Evolutionary conservation across 2,113 vertebrate species (phyloP), one percentile per base, ranked within the genome.

Genomic region (Lichenostomus cassidix): DNA sequence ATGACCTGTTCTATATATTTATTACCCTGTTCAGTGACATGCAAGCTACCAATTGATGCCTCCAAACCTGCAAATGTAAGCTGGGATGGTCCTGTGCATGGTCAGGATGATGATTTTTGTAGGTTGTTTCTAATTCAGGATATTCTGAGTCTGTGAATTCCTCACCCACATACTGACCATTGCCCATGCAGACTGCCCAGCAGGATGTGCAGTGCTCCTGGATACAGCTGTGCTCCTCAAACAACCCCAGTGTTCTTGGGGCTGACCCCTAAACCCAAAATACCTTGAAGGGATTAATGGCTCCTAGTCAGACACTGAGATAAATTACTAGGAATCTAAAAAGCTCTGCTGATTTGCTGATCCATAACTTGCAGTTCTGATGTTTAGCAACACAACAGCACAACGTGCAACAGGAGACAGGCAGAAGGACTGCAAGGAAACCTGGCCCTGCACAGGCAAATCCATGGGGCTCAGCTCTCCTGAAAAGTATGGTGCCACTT

Each of bases 391-490:
- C 28, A 35, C 41, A 75, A 24, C 1, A 1, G 64, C 62, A 67
- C 19, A 27, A 85, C 0, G 7, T 42, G 62, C 46, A 81, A 27
- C 47, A 55, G 0, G 0, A 53, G 49, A 69, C 33, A 42, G 68
- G 89, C 80, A 75, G 52, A 62, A 74, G 71, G 47, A 75, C 4
- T 29, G 37, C 27, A 74, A 37, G 29, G 64, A 90, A 83, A 78
- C 46, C 63, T 64, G 50, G 35, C 23, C 59, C 35, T 49, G 75
- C 56, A 21, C 5, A 59, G 60, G 31, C 35, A 74, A 71, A 65
- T 47, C 22, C n/a, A 16, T 1, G 8, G 28, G 65, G n/a, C 17
- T 70, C 27, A 5, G 50, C 19, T 81, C 41, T 81, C 83, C 58
- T 50, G 44, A 67, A 82, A 90, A 49, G 33, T 9, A 31, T 4